phyloP scores from a whole-genome alignment of 2,888 invertebrate species.

The Metellina segmentata region DNA sequence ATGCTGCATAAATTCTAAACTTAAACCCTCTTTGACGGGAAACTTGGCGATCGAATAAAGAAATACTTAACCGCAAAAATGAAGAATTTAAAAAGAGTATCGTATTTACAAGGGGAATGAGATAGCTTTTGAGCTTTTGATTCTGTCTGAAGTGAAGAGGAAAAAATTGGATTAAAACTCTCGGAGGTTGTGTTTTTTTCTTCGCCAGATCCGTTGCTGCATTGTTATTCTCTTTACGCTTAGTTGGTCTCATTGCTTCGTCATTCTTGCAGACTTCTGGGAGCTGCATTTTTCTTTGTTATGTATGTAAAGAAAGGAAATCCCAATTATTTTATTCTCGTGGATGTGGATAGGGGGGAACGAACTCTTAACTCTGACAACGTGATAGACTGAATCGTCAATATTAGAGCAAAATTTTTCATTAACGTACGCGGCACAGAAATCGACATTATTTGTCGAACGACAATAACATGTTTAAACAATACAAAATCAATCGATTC shows the following conservation, averaged over 20 bases:
- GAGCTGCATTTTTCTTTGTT: not conserved
- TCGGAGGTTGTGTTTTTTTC: not conserved
- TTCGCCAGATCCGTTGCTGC: not conserved
- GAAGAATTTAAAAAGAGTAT: slow-evolving; percentile 13
- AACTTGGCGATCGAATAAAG: slow-evolving; percentile 13
- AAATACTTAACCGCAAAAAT: slow-evolving; percentile 13
- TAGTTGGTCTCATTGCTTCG: not conserved
- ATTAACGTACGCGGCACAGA: too few species aligned
- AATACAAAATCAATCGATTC: too few species aligned
- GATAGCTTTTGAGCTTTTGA: not conserved
- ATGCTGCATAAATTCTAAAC: slow-evolving; percentile 11
- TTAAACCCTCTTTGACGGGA: slow-evolving; percentile 11
- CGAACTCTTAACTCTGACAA: too few species aligned
- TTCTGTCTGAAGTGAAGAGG: not conserved
- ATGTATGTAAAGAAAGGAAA: not conserved
- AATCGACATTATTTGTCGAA: too few species aligned
- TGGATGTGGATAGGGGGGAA: too few species aligned
- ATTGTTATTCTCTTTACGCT: slow-evolving; percentile 1
- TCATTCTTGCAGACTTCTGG: not conserved
- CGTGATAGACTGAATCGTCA: too few species aligned
- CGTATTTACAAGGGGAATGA: not conserved
- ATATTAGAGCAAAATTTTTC: too few species aligned
- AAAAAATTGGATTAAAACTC: not conserved
- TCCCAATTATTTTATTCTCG: not conserved
- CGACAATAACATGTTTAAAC: too few species aligned